These are phyloP conservation scores for Procambarus clarkii DNA, from an alignment of 1,140 invertebrate genomes.

Conservation along the genomic window DNA sequence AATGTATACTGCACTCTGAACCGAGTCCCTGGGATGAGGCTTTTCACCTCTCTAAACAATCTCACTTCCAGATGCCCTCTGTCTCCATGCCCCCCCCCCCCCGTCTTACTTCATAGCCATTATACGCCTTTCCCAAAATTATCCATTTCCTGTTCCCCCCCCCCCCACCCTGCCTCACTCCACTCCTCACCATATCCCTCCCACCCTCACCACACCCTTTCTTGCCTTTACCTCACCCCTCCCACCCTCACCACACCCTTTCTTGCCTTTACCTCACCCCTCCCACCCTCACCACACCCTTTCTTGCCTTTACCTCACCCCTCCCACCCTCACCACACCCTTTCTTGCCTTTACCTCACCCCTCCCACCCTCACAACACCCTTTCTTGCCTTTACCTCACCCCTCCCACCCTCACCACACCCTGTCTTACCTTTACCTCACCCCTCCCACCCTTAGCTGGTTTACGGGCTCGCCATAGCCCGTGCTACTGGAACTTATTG, in stretches of 20 bases:
- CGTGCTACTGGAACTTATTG: too few relatives aligned
- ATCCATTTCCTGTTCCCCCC: conserved; percentile 1
- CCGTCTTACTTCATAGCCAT: too few relatives aligned
- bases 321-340: background rate
- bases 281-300: too few relatives aligned
- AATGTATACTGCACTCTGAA: too few relatives aligned
- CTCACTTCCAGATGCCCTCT: background rate
- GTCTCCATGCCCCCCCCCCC: background rate
- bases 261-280: background rate
- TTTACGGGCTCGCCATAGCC: too few relatives aligned
- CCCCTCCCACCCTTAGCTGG: background rate
- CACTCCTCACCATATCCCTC: background rate
- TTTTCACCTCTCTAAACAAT: background rate
- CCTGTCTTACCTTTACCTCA: background rate
- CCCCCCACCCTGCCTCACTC: background rate
- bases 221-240: background rate
- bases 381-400: too few relatives aligned
- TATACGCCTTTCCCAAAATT: background rate
- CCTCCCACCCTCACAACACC: background rate
- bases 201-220: background rate
- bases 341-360: background rate
- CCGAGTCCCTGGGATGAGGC: too few relatives aligned
- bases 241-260: background rate
- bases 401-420: background rate
- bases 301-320: too few relatives aligned